Evolutionary conservation across 2,113 vertebrate species (phyloP).

Genomic region (Noctilio leporinus): DNA sequence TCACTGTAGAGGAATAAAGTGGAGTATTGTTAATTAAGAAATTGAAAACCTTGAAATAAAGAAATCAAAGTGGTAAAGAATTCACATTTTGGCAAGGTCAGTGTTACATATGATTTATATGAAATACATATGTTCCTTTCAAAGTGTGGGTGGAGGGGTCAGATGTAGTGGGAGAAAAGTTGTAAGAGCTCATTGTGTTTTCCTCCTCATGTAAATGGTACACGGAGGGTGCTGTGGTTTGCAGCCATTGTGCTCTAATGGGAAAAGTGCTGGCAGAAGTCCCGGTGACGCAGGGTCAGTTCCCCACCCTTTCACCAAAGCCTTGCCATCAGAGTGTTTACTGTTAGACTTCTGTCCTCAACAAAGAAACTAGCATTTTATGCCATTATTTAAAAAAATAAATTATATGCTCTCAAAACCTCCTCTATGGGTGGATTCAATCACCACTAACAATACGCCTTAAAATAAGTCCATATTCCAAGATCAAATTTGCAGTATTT

Average conservation of each 20-base stretch:
- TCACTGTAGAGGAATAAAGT: not conserved
- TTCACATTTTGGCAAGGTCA: not conserved
- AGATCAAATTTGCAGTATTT: conserved; percentile 51
- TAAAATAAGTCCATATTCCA: conserved; percentile 20
- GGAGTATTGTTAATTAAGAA: not conserved
- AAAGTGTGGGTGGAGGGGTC: not conserved
- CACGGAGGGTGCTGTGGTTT: conserved; percentile 39
- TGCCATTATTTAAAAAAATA: conserved; percentile 52
- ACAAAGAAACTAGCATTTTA: conserved; percentile 49
- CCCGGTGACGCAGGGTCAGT: conserved; percentile 40
- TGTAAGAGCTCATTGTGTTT: not conserved
- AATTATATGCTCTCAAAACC: conserved; percentile 54
- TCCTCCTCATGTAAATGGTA: not conserved
- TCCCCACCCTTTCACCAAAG: conserved; percentile 26
- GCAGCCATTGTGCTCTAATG: conserved; percentile 35
- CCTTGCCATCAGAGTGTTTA: conserved; percentile 49
- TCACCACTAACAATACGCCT: conserved; percentile 39
- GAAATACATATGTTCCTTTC: not conserved
- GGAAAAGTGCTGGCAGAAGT: conserved; percentile 45
- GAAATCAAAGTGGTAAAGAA: not conserved
- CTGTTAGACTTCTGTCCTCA: conserved; percentile 40
- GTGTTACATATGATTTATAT: not conserved
- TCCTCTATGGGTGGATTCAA: conserved; percentile 34
- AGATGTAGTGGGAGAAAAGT: not conserved
- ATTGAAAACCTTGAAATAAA: not conserved